Conservation (phyloP, 30 jellyfish, hydroid and myxozoan genomes). For the Nemopilema nomurai region DNA sequence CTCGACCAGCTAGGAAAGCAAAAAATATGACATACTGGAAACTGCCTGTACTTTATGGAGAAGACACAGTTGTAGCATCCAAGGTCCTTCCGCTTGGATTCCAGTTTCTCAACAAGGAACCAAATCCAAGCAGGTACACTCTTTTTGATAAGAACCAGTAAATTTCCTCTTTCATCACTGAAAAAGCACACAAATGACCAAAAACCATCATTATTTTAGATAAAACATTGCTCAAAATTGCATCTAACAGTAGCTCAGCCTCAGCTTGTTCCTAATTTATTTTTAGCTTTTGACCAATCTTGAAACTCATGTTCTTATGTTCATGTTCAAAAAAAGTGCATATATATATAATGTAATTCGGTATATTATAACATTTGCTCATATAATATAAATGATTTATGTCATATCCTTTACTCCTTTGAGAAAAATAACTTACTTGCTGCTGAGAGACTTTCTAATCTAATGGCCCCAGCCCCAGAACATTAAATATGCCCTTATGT, state of each 20-base stretch:
- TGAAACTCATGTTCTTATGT: not conserved
- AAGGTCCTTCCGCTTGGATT: constrained; percentile 26
- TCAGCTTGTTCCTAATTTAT: not conserved
- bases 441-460: not conserved
- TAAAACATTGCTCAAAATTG: not conserved
- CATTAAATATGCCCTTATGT: not conserved
- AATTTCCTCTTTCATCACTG: not conserved
- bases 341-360: not conserved
- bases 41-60: constrained; percentile 21
- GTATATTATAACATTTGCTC: not conserved
- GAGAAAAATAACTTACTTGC: not conserved
- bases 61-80: constrained; percentile 19
- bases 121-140: constrained; percentile 12
- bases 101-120: constrained; percentile 13
- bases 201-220: not conserved
- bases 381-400: not conserved
- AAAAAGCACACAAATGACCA: not conserved
- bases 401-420: not conserved
- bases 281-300: not conserved
- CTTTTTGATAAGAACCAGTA: constrained; percentile 5
- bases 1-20: constrained; percentile 5
- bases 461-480: not conserved
- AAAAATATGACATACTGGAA: constrained; percentile 13
- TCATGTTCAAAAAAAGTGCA: not conserved
- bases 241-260: not conserved